These are phyloP conservation scores for Calcarius lapponicus DNA, from an alignment of 2,797 vertebrate species.

Conservation along the genomic window DNA sequence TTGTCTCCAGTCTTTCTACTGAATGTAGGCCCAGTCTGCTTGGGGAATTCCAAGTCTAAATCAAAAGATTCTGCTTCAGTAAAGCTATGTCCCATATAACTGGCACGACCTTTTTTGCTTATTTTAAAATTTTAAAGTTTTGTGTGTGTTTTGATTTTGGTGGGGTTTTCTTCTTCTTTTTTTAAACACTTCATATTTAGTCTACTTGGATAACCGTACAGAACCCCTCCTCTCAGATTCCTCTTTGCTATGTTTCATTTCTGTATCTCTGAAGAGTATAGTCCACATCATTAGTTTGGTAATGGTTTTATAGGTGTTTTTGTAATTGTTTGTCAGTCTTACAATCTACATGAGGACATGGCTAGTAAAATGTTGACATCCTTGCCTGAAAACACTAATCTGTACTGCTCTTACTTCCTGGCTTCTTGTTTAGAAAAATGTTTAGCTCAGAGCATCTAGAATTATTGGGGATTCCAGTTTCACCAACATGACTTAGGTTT, in stretches of 20 bases:
- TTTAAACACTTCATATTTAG: not conserved
- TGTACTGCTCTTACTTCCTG: not conserved
- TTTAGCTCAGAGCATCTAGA: not conserved
- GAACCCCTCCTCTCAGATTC: rapidly evolving
- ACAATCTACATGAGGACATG: not conserved
- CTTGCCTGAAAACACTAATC: not conserved
- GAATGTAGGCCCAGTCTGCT: not conserved
- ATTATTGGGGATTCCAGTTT: not conserved
- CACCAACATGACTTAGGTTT: rapidly evolving
- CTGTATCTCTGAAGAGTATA: not conserved
- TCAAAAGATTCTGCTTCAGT: not conserved
- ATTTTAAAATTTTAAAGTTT: not conserved
- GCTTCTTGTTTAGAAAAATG: not conserved
- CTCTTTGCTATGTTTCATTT: not conserved
- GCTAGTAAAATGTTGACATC: not conserved
- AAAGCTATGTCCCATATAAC: not conserved
- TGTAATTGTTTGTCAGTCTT: not conserved
- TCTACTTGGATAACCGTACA: not conserved
- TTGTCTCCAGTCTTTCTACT: not conserved
- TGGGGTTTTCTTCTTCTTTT: not conserved
- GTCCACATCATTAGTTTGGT: not conserved
- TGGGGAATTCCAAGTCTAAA: not conserved
- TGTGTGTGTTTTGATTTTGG: not conserved
- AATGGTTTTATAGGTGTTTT: not conserved
- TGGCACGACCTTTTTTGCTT: rapidly evolving